Base-by-base conservation (phyloP, 1,140 invertebrate species). In the Hirudo medicinalis region DNA sequence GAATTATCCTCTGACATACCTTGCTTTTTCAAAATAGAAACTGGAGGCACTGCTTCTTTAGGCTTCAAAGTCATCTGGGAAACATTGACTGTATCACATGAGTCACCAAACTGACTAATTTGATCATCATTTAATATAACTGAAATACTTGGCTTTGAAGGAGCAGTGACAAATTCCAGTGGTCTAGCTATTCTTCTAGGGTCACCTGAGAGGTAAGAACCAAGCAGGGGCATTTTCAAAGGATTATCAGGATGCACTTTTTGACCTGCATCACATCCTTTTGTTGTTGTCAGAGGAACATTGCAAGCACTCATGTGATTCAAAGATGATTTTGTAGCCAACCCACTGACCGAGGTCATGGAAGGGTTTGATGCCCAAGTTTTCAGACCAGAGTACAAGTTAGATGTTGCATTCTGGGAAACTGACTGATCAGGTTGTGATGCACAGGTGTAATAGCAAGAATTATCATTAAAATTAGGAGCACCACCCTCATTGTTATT, bases 11-110 rank as follows among this genome's bases (percentile, higher is more conserved):
- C 69, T 8, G 43, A 27, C 6, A 29, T 40, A 17, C 43, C 43
- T 49, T 43, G 69, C 53, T 54, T 70, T 29, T 70, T 70, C 13
- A 70, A 49, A 49, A 70, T 70, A 19, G 69, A 70, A 54, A 70
- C 69, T n/a, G 67, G 67, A 53, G 69, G 69, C 32, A 70, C 22
- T 15, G 43, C 20, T 49, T 70, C 69, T 54, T 70, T 70, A 25
- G 53, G 8, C 43, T 49, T 49, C 11, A 8, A 22, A 32, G 67
- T 6, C 36, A 32, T 43, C n/a, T 32, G 29, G n/a, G 67, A 22
- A 36, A 22, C n/a, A n/a, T n/a, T n/a, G n/a, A n/a, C 67, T 22
- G 19, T 15, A 25, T 43, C 67, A 29, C 27, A 68, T 25, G 67
- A 22, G 29, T 29, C 27, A 32, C 17, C 29, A n/a, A n/a, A 32